Conservation (phyloP, 2,797 vertebrate species). For the Urosaurus nigricauda region DNA sequence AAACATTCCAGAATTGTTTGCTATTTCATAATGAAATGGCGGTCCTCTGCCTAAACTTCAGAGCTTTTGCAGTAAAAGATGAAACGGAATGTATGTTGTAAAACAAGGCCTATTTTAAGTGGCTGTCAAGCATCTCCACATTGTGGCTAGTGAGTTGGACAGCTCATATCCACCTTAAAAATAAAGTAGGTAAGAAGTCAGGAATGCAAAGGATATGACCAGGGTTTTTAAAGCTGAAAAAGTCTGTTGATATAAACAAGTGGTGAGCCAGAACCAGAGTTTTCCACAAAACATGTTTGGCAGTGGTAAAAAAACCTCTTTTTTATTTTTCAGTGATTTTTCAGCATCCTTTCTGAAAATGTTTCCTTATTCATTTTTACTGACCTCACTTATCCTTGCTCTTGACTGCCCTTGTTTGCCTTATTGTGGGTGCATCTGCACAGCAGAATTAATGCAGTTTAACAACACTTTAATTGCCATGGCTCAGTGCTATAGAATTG, state of each 20-base stretch:
- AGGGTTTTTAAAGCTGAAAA: not conserved
- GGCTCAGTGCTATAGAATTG: too few relatives aligned
- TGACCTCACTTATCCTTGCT: not conserved
- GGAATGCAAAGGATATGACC: not conserved
- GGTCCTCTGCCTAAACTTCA: conserved; percentile 23
- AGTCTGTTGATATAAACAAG: not conserved
- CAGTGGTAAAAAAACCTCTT: not conserved
- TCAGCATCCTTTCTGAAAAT: not conserved
- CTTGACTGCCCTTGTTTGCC: conserved; percentile 2
- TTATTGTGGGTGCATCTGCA: too few relatives aligned
- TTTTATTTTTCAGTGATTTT: not conserved
- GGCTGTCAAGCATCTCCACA: fast-evolving
- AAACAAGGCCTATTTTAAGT: not conserved
- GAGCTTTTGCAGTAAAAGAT: conserved; percentile 28
- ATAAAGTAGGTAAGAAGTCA: not conserved
- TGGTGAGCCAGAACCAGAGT: not conserved
- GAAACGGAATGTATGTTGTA: conserved; percentile 38
- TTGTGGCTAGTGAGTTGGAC: not conserved
- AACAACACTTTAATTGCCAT: too few relatives aligned
- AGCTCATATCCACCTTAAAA: not conserved
- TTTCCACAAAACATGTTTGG: not conserved
- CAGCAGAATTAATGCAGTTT: too few relatives aligned
- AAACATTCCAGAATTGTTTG: conserved; percentile 60
- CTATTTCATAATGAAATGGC: conserved; percentile 62
- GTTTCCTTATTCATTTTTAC: not conserved